Evolutionary conservation across 2,113 vertebrate species (phyloP), one percentile per base, ranked within the genome.

Genomic region (Tringa solitaria): DNA sequence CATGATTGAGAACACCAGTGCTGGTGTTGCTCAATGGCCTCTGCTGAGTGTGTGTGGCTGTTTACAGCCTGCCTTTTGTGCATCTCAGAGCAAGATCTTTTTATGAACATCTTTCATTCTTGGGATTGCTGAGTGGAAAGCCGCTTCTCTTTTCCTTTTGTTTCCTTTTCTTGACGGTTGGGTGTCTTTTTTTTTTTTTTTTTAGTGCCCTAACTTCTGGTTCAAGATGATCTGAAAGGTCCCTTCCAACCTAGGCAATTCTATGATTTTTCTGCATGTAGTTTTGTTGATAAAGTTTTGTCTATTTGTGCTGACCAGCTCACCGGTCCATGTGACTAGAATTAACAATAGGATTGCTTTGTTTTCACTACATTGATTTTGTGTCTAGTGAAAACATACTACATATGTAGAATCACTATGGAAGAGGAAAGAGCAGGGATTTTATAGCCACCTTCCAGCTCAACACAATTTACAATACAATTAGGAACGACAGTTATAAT

Each of bases 401-500:
- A 68, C 56, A 39, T 91, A 14, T 45, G 43, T 61, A 80, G 76
- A 91, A 69, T 82, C 86, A 37, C 85, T 60, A 17, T 35, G 91
- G 91, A 93, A 95, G 91, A 92, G 22, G 69, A 93, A 89, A 75
- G 92, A 94, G 84, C 65, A 81, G 61, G 59, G 78, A 80, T 83
- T 95, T 94, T 76, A 75, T 46, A 79, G 91, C 72, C 75, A 92
- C 82, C 56, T 97, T 94, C 65, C 53, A 77, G 67, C 78, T 91
- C 19, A 4, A 80, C 57, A 84, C 82, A 90, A 91, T 94, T 96
- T 96, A 93, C 67, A 95, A 94, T 73, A 74, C 90, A 89, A 90
- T 96, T 93, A 95, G 77, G 85, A 96, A 86, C 0, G 23, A 95
- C 77, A 83, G 90, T 96, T 93, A 84, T 93, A 98, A 97, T 94